Conservation (phyloP, 2,113 vertebrate genomes). For the Sarotherodon lohbergeri region DNA sequence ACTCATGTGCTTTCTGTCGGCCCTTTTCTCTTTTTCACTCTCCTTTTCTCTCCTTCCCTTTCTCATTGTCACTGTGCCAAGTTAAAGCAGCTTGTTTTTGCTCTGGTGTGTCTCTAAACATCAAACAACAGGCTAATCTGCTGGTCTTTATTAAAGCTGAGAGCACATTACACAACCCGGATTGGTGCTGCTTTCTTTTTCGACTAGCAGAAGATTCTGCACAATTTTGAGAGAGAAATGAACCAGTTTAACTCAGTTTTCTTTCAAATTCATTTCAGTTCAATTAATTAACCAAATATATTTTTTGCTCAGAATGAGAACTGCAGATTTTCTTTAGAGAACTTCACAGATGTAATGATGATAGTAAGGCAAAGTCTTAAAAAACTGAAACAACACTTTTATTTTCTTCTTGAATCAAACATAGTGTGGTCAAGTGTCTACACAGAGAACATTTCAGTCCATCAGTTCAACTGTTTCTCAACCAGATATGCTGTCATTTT, state of each 20-base stretch:
- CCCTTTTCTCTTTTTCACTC: background rate
- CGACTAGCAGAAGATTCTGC: background rate
- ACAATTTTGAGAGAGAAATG: background rate
- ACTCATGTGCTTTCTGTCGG: slow-evolving; percentile 28
- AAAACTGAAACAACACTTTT: background rate
- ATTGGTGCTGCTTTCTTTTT: background rate
- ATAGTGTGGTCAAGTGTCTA: background rate
- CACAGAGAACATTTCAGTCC: background rate
- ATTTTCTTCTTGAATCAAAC: background rate
- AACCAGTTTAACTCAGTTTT: background rate
- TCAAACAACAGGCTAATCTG: background rate
- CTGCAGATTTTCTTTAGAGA: background rate
- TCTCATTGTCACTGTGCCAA: background rate
- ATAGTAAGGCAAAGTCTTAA: background rate
- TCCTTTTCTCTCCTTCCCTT: slow-evolving; percentile 2
- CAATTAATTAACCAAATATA: background rate
- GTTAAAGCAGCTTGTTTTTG: slow-evolving; percentile 29
- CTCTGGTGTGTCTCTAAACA: background rate
- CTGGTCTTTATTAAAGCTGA: background rate
- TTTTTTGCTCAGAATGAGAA: background rate
- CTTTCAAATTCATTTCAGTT: background rate
- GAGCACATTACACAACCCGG: background rate
- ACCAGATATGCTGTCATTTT: background rate
- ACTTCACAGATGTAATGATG: background rate
- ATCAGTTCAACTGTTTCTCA: background rate